Evolutionary conservation across 2,113 vertebrate genomes (phyloP).

Genomic region (Podarcis cretensis): DNA sequence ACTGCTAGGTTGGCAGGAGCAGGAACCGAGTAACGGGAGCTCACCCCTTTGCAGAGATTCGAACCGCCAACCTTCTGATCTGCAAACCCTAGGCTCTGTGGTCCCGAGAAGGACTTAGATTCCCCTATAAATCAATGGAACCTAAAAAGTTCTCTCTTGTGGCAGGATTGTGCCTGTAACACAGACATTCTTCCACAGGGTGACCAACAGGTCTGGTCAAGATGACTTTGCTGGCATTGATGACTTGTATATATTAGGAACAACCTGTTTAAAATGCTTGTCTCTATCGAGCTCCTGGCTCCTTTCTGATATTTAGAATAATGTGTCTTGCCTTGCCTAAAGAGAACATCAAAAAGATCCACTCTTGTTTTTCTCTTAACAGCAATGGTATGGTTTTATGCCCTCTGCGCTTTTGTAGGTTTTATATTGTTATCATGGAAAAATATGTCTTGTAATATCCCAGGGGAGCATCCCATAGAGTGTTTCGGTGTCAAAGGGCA

Average conservation of each 20-base stretch:
- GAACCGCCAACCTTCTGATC: too few species aligned
- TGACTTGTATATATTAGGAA: not conserved
- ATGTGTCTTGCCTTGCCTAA: rapidly evolving
- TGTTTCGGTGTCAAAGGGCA: constrained; percentile 67
- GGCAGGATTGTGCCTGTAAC: not conserved
- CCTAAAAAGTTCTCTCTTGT: not conserved
- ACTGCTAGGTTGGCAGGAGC: too few species aligned
- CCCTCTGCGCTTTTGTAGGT: constrained; percentile 15
- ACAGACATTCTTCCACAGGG: not conserved
- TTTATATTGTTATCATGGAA: constrained; percentile 64
- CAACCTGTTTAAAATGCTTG: not conserved
- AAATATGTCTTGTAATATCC: constrained; percentile 62
- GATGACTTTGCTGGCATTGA: not conserved
- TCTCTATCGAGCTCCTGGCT: not conserved
- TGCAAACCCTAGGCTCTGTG: too few species aligned
- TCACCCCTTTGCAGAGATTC: too few species aligned
- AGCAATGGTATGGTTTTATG: not conserved
- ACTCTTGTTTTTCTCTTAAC: not conserved
- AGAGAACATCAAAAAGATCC: rapidly evolving
- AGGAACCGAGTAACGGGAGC: too few species aligned
- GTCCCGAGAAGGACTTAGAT: not conserved
- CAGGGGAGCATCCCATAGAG: constrained; percentile 54
- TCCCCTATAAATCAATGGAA: not conserved
- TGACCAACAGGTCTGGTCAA: not conserved
- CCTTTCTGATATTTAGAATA: not conserved